Evolutionary conservation across 1,140 invertebrate species (phyloP), one percentile per base, ranked within the genome.

Genomic region (Campoletis sonorensis): DNA sequence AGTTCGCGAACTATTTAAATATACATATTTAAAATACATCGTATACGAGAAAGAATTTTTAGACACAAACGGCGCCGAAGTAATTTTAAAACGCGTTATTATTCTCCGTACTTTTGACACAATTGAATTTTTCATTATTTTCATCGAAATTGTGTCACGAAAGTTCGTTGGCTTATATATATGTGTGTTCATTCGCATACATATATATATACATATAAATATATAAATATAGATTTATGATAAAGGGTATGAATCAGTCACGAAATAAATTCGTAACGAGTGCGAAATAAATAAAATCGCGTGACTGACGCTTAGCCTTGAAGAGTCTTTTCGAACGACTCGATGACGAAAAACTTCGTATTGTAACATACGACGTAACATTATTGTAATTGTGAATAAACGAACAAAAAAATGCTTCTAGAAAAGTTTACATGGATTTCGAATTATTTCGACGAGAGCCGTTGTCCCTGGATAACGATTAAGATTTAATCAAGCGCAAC

Each of bases 331-430:
- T 81, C 75, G 33, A 33, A 33, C 30, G 30, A 27, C 21, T 75
- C 73, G 23, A 71, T 58, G 64, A 81, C 26, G 26, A 81, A 51
- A n/a, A 54, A 30, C 11, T 49, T 81, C 79, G 76, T 76, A 81
- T 81, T 81, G 80, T 81, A 81, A 73, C 23, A 67, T 77, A 78
- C 76, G 75, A 82, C 40, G 40, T 79, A 82, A n/a, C 79, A 77
- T 11, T 64, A 70, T 77, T 82, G 81, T 82, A 82, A 79, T 33
- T 79, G 75, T 82, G 81, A 82, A 82, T 82, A 82, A 82, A 81
- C 75, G 76, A 82, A 82, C 61, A 82, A 82, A 81, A 79, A 71
- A 70, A 78, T 64, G 45, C 70, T 79, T 72, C 77, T 79, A 81
- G 80, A 78, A 67, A 77, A 61, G 54, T 58, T 26, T 33, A 79